Conservation (phyloP, 2,888 invertebrate genomes). For the Parnassius apollo region DNA sequence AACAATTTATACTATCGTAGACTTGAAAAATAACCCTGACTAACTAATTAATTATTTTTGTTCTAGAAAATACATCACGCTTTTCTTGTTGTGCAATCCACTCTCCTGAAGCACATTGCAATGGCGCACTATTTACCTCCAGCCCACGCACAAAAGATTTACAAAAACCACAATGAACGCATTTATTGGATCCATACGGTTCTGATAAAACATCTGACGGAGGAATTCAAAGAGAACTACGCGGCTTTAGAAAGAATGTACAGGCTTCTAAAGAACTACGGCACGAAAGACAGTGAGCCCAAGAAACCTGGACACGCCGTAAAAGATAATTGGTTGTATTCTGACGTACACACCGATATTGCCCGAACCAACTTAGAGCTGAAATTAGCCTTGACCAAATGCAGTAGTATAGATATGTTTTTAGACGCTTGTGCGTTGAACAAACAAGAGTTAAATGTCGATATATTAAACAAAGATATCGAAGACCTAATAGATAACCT, state of each 20-base stretch:
- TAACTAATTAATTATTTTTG: constrained; percentile 6
- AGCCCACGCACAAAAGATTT: constrained; percentile 41
- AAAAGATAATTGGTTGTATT: constrained; percentile 63
- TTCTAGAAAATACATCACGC: constrained; percentile 76
- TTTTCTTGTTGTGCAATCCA: constrained; percentile 71
- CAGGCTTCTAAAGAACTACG: constrained; percentile 63
- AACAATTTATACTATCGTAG: too few relatives aligned
- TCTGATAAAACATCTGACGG: constrained; percentile 48
- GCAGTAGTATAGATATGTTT: constrained; percentile 64
- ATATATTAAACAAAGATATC: constrained; percentile 61
- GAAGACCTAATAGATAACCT: constrained; percentile 62
- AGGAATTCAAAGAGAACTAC: constrained; percentile 54
- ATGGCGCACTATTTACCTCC: constrained; percentile 60
- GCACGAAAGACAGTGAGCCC: constrained; percentile 42
- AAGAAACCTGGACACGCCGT: constrained; percentile 57
- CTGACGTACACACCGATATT: constrained; percentile 67
- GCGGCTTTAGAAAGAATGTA: constrained; percentile 67
- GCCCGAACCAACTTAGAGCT: constrained; percentile 63
- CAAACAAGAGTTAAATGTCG: constrained; percentile 58
- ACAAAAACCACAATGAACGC: constrained; percentile 70
- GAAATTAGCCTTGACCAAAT: constrained; percentile 61
- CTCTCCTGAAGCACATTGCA: constrained; percentile 65
- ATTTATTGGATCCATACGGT: constrained; percentile 66
- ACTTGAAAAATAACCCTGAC: too few relatives aligned
- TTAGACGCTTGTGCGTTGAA: constrained; percentile 68